Evolutionary conservation across 1,140 invertebrate genomes (phyloP).

Genomic region (Drosophila suzukii): DNA sequence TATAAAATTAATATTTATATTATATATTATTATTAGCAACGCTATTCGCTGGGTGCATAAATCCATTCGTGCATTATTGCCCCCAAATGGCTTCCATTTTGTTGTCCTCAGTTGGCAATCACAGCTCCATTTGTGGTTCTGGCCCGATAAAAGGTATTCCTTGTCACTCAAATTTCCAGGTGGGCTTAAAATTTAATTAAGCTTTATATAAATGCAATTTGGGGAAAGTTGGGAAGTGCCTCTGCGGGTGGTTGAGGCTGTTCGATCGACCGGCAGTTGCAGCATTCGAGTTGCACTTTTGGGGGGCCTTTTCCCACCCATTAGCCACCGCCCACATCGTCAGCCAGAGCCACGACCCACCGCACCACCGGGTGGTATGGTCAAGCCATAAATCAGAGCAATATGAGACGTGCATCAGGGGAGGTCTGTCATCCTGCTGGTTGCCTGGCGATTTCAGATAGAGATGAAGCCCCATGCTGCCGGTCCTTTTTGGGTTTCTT

Average conservation of each 20-base stretch:
- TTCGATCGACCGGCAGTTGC: slow-evolving; percentile 24
- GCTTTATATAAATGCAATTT: slow-evolving; percentile 46
- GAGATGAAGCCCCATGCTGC: slow-evolving; percentile 35
- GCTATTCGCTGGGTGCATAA: background rate
- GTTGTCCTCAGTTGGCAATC: background rate
- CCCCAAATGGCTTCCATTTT: background rate
- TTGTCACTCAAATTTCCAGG: slow-evolving; percentile 32
- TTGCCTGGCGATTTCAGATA: slow-evolving; percentile 12
- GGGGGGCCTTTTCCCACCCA: slow-evolving; percentile 6
- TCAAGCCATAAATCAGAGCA: slow-evolving; percentile 50
- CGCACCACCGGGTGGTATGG: slow-evolving; percentile 18
- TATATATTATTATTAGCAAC: too few species aligned
- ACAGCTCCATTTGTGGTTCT: slow-evolving; percentile 11
- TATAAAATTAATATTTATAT: too few species aligned
- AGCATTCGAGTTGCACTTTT: slow-evolving; percentile 17
- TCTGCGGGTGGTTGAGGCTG: background rate
- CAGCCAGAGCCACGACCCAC: too few species aligned
- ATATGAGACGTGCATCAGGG: slow-evolving; percentile 54
- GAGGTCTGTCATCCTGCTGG: slow-evolving; percentile 27
- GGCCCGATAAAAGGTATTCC: slow-evolving; percentile 33
- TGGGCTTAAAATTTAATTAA: slow-evolving; percentile 39
- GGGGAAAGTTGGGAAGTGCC: slow-evolving; percentile 28
- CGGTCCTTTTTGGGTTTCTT: slow-evolving; percentile 50
- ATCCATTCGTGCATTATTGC: background rate
- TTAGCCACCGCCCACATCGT: background rate